Conservation (phyloP, 2,888 invertebrate genomes). For the Cabera pusaria region DNA sequence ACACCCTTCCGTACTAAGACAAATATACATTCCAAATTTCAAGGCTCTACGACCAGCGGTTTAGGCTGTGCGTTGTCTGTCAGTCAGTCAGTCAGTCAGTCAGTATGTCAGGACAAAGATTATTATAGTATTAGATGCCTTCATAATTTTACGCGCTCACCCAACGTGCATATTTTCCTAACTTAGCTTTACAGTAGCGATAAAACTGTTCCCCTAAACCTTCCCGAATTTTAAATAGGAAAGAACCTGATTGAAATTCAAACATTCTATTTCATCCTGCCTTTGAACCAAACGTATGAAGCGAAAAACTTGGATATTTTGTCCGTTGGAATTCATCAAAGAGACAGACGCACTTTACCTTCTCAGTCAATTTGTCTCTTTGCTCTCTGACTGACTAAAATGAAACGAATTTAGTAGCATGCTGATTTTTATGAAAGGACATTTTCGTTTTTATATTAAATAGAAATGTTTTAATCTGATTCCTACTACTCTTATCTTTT, state of each 20-base stretch:
- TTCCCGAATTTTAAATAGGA: slow-evolving; percentile 1
- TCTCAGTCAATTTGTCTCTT: neutral
- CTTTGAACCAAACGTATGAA: slow-evolving; percentile 27
- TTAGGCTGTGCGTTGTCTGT: too few species aligned
- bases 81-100: too few species aligned
- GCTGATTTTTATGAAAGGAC: too few species aligned
- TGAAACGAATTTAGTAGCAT: too few species aligned
- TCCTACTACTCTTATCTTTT: too few species aligned
- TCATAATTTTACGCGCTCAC: neutral
- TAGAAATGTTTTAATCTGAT: too few species aligned
- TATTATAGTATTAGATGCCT: too few species aligned
- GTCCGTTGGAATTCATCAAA: slow-evolving; percentile 6
- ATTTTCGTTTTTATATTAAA: too few species aligned
- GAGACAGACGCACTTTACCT: neutral
- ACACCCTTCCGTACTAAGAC: too few species aligned
- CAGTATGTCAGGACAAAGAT: too few species aligned
- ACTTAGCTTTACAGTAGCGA: neutral
- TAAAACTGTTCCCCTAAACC: neutral
- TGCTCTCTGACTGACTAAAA: neutral
- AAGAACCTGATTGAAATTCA: slow-evolving; percentile 8
- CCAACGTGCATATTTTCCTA: neutral
- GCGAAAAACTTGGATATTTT: slow-evolving; percentile 9
- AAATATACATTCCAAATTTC: too few species aligned
- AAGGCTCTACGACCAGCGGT: too few species aligned
- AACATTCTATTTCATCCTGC: slow-evolving; percentile 1